Evolutionary conservation across 2,797 vertebrate genomes (phyloP).

Genomic region (Megaceryle alcyon): DNA sequence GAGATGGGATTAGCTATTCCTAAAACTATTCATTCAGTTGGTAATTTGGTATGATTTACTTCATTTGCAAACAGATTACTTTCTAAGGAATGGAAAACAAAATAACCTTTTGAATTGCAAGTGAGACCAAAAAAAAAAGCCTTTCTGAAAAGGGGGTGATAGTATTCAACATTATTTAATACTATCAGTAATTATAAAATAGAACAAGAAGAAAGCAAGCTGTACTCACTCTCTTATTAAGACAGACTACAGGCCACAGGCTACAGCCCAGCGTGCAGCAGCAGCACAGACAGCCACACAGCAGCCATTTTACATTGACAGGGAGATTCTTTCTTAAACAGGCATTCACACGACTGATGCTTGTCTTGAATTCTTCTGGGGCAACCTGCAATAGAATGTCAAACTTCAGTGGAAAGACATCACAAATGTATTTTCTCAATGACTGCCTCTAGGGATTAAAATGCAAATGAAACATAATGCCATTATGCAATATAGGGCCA

Average conservation of each 20-base stretch:
- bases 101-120: not conserved
- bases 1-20: not conserved
- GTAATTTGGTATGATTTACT: not conserved
- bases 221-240: slow-evolving; percentile 96
- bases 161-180: not conserved
- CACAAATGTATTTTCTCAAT: not conserved
- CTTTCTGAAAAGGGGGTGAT: not conserved
- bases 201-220: not conserved
- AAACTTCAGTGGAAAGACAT: slow-evolving; percentile 16
- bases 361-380: slow-evolving; percentile 98
- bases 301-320: slow-evolving; percentile 97
- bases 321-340: slow-evolving; percentile 97
- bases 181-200: not conserved
- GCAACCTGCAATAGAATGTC: slow-evolving; percentile 86
- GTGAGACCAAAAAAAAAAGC: not conserved
- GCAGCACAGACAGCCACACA: slow-evolving; percentile 97
- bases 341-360: slow-evolving; percentile 91
- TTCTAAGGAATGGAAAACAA: not conserved
- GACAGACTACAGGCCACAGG: slow-evolving; percentile 98
- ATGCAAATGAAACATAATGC: not conserved
- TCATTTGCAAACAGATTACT: not conserved
- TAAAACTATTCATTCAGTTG: not conserved
- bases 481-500: not conserved
- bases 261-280: slow-evolving; percentile 98
- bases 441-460: not conserved